Percentiles rank a stretch among this genome's conserved stretches.
These are phyloP conservation scores for Helleia helle DNA, from an alignment of 2,888 invertebrate species.

Conservation along the genomic window DNA sequence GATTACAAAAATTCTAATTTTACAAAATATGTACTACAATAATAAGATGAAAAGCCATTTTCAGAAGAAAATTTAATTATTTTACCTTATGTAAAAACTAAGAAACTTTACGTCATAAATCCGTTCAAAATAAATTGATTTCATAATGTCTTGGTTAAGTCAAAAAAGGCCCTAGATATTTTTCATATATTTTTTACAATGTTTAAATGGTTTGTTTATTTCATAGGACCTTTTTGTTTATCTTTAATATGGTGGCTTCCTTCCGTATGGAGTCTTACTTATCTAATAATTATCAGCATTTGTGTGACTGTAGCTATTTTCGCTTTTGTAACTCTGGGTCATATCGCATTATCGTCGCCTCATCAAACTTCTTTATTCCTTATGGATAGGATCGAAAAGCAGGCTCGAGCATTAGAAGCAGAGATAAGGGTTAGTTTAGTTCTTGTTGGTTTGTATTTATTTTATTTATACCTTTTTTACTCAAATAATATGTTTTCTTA, in stretches of 20 bases:
- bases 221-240: slow-evolving; percentile 36
- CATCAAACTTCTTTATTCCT: slow-evolving; percentile 76
- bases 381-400: slow-evolving; percentile 75
- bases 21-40: too few relatives aligned
- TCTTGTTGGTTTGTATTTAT: background rate
- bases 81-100: too few relatives aligned
- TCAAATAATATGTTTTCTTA: slow-evolving; percentile 13
- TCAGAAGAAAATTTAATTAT: too few relatives aligned
- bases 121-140: too few relatives aligned
- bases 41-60: too few relatives aligned
- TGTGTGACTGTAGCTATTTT: slow-evolving; percentile 41
- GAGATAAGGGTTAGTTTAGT: slow-evolving; percentile 69
- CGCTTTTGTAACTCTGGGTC: slow-evolving; percentile 72
- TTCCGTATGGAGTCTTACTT: slow-evolving; percentile 39
- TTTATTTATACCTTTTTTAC: slow-evolving; percentile 7
- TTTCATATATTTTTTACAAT: slow-evolving; percentile 31
- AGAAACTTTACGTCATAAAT: too few relatives aligned
- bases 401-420: slow-evolving; percentile 74
- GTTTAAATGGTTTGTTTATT: slow-evolving; percentile 41
- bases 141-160: slow-evolving; percentile 4
- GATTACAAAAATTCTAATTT: too few relatives aligned
- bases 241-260: slow-evolving; percentile 48
- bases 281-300: slow-evolving; percentile 39
- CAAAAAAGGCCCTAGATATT: slow-evolving; percentile 12
- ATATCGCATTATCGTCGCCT: slow-evolving; percentile 77